Conservation (phyloP, 2,113 vertebrate genomes). For the Charadrius vociferus region DNA sequence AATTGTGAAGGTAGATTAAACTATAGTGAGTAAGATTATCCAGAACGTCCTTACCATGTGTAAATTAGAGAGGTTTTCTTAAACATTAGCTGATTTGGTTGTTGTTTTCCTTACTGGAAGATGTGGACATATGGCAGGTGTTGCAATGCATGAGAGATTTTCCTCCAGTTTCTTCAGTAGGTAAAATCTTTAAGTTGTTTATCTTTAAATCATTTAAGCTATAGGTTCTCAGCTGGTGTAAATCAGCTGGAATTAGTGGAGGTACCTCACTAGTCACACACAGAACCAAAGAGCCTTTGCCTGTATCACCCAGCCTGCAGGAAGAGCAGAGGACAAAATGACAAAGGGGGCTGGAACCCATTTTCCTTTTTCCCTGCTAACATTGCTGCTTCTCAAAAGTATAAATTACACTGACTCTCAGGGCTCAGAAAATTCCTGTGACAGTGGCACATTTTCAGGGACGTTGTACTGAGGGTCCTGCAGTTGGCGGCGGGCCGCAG, state of each 20-base stretch:
- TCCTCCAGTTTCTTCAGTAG: neutral
- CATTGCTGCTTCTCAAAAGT: neutral
- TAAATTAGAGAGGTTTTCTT: neutral
- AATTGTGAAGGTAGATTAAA: neutral
- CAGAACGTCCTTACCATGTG: neutral
- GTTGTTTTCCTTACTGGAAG: slow-evolving; percentile 28
- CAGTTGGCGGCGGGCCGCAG: rapidly evolving
- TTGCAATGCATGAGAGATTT: neutral
- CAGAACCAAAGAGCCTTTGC: neutral
- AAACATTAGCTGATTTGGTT: neutral
- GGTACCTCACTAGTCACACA: neutral
- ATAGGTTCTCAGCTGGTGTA: neutral
- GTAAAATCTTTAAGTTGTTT: neutral
- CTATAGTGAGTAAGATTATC: neutral
- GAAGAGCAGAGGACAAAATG: no score
- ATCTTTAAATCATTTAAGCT: neutral
- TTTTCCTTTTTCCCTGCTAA: neutral
- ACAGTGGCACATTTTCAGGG: neutral
- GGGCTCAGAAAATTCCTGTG: neutral
- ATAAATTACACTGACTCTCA: no score
- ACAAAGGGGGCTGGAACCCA: neutral
- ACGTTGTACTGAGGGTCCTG: neutral
- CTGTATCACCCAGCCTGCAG: rapidly evolving
- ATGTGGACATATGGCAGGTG: neutral
- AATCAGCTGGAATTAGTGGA: neutral